Evolutionary conservation across 1,140 invertebrate genomes (phyloP).

Genomic region (Pachyrhynchus sulphureomaculatus): DNA sequence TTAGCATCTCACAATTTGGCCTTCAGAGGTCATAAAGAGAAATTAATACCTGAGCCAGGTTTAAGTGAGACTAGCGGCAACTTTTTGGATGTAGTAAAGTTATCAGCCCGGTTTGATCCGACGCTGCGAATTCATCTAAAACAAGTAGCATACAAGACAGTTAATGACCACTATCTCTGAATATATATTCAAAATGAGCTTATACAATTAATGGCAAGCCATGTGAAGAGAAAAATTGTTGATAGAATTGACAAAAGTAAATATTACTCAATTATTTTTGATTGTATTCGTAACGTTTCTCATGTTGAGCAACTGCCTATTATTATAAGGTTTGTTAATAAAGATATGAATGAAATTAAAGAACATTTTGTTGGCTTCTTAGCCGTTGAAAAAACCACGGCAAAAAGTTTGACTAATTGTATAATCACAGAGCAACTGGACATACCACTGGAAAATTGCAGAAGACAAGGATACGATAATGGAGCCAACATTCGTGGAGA

Average conservation of each 20-base stretch:
- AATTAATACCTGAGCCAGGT: too few species aligned
- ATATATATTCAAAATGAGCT: too few species aligned
- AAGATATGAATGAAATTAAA: slow-evolving; percentile 2
- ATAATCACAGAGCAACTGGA: not conserved
- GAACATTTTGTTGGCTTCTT: slow-evolving; percentile 8
- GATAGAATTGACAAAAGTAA: not conserved
- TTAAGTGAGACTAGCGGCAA: too few species aligned
- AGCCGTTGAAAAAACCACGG: slow-evolving; percentile 9
- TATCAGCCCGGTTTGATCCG: too few species aligned
- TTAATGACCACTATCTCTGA: too few species aligned
- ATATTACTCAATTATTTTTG: slow-evolving; percentile 1
- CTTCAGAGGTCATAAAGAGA: not conserved
- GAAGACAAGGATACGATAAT: slow-evolving; percentile 12
- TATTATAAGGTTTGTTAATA: not conserved
- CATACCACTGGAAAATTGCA: slow-evolving; percentile 7
- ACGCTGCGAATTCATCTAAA: too few species aligned
- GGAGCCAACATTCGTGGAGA: too few species aligned
- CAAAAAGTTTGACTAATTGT: not conserved
- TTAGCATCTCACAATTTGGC: not conserved
- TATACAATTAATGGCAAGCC: not conserved
- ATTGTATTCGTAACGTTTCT: not conserved
- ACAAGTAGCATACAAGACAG: too few species aligned
- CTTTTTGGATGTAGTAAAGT: too few species aligned
- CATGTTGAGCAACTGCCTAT: not conserved
- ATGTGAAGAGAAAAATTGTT: slow-evolving; percentile 1